Evolutionary conservation across 2,888 invertebrate genomes (phyloP), one percentile per base, ranked within the genome.

Genomic region (Andrena dorsata): DNA sequence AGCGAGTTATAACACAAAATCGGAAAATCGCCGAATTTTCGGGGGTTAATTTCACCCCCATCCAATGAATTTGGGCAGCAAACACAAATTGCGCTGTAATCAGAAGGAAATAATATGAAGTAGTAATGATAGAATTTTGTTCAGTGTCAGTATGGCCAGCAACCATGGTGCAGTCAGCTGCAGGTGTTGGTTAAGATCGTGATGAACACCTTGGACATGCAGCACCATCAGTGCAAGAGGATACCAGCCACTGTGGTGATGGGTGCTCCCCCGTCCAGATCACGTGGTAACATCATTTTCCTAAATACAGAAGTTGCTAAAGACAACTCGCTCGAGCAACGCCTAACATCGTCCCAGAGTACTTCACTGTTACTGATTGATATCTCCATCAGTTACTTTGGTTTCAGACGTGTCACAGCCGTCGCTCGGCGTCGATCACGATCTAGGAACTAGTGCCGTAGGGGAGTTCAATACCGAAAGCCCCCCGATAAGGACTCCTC

Each of bases 141-240:
- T 28, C 92, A 97, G 96, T 97, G 97, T 93, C 96, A 97, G 91
- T 97, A 97, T 92, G 96, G 96, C 65, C 95, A 95, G 88, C 97
- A 97, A 63, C 95, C 96, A 0, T 95, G 96, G 89, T 96, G 96
- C 92, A 95, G 94, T 8, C 96, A 97, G 90, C 95, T 98, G 69
- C 97, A 97, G 92, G 95, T 97, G 0, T 95, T 99, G 84, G 97
- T 99, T 71, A 96, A 97, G 87, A 97, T 99, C 88, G 97, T 99
- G 20, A 95, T 99, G 79, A 98, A 98, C 94, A 98, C 99, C 0
- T 95, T 99, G 84, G 98, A 98, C 93, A 96, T 97, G 6, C 98
- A 98, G 93, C 97, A 98, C 92, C 99, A 99, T 94, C 97, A 97
- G 82, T 99, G 99, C 94, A 96, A 97, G 92, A 95, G 97, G 87